A percentile compares a stretch with the other conserved stretches of the same genome.
Evolutionary conservation across 2,797 vertebrate genomes (phyloP).

Genomic region (Epinephelus awoara): DNA sequence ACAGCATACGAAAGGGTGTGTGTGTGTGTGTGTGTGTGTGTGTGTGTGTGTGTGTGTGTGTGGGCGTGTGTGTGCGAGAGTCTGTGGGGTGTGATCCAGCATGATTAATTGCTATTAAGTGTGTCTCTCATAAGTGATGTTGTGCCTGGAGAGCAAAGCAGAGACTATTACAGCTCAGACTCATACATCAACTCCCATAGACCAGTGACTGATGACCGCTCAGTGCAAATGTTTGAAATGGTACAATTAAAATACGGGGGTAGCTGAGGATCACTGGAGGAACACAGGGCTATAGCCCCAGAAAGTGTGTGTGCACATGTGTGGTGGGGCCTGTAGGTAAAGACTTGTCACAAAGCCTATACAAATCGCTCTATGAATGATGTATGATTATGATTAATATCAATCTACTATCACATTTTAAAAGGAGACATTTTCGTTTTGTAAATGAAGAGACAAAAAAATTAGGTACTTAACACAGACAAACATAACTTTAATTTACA

Average conservation of each 20-base stretch:
- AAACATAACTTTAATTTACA: not conserved
- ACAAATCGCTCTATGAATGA: constrained; percentile 37
- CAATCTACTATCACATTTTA: constrained; percentile 4
- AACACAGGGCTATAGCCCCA: constrained; percentile 26
- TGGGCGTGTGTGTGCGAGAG: not conserved
- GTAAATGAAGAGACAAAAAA: not conserved
- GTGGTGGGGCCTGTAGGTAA: constrained; percentile 10
- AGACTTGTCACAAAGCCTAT: constrained; percentile 25
- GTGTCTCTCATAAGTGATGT: constrained; percentile 90
- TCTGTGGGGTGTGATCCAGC: constrained; percentile 71
- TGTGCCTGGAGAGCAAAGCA: constrained; percentile 89
- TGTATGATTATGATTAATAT: constrained; percentile 24
- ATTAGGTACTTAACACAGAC: not conserved
- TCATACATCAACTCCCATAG: constrained; percentile 87
- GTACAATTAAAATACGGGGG: constrained; percentile 88
- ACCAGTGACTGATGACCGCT: constrained; percentile 92
- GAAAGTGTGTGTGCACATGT: constrained; percentile 22
- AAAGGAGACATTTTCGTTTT: not conserved
- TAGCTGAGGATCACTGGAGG: constrained; percentile 43
- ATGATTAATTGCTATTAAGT: constrained; percentile 92
- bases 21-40: constrained; percentile 3
- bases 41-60: constrained; percentile 1
- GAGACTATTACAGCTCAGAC: constrained; percentile 87
- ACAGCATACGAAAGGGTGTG: constrained; percentile 11
- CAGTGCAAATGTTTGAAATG: constrained; percentile 90